Evolutionary conservation across 2,113 vertebrate species (phyloP), one percentile per base, ranked within the genome.

Genomic region (Prunella himalayana): DNA sequence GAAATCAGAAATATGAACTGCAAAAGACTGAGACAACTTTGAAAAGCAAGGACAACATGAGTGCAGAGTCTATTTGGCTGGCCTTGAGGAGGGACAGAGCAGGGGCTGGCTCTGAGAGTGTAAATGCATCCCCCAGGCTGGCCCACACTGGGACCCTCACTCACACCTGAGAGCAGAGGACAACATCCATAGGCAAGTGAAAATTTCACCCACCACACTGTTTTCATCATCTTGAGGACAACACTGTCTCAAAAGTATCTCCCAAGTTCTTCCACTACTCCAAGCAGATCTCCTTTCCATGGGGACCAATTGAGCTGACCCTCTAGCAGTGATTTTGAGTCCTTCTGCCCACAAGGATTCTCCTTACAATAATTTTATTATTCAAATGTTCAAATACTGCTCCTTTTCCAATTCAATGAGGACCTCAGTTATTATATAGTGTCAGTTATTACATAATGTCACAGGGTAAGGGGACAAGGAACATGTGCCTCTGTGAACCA

Each of bases 11-110:
- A 75, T 27, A 47, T 2, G 3, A 21, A 45, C n/a, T 53, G 79
- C 31, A 37, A 59, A 71, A 79, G 25, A 53, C 11, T 31, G 45
- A 77, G 41, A 64, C 13, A 39, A 53, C 47, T 61, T 17, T 25
- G 37, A 59, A 75, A 70, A 69, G 49, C 28, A 78, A 51, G 47
- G 54, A 64, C 21, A n/a, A 24, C 0, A 0, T 2, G 27, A 78
- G 59, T 11, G 41, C 17, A 9, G 7, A 2, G 0, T 1, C 3
- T 31, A 2, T 33, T 27, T 28, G 45, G 15, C 6, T 37, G 75
- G n/a, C 27, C 63, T 37, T 35, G 42, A 57, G 59, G 17, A 41
- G 49, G 23, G 20, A 31, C 49, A 51, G 49, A 63, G 33, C 33
- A 86, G 45, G 15, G 15, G 45, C 45, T 2, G 14, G 61, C 35